Evolutionary conservation across 2,113 vertebrate species (phyloP).

Genomic region (Pluvianellus socialis): DNA sequence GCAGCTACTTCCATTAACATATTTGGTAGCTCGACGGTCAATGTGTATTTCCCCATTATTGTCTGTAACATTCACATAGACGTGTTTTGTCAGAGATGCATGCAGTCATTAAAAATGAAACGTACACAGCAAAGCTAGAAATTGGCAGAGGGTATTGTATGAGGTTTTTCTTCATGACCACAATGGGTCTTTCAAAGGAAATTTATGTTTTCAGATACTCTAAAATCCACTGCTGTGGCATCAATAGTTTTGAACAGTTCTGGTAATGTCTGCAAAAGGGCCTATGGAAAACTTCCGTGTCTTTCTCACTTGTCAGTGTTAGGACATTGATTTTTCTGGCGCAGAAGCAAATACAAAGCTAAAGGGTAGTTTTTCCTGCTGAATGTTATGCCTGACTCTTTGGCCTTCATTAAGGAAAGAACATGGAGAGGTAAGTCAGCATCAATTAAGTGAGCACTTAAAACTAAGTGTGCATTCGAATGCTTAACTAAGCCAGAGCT

Average conservation of each 20-base stretch:
- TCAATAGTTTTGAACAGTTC: background rate
- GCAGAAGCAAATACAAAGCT: background rate
- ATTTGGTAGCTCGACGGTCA: background rate
- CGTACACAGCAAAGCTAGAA: background rate
- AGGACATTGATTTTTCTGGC: background rate
- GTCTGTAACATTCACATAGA: background rate
- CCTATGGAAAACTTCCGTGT: background rate
- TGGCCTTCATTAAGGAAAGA: background rate
- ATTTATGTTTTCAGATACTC: background rate
- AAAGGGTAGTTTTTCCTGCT: background rate
- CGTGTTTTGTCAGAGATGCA: background rate
- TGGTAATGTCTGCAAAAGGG: background rate
- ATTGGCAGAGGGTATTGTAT: background rate
- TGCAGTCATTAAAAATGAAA: background rate
- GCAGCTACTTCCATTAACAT: background rate
- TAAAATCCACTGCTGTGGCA: background rate
- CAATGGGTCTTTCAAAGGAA: background rate
- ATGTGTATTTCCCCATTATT: background rate
- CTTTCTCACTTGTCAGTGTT: background rate
- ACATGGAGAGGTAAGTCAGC: background rate
- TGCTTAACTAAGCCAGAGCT: background rate
- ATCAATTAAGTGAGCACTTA: background rate
- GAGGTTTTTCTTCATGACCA: background rate
- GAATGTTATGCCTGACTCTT: background rate
- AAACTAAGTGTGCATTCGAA: background rate